These are phyloP conservation scores for Himalopsyche phryganea DNA, from an alignment of 1,140 invertebrate species.

Conservation along the genomic window DNA sequence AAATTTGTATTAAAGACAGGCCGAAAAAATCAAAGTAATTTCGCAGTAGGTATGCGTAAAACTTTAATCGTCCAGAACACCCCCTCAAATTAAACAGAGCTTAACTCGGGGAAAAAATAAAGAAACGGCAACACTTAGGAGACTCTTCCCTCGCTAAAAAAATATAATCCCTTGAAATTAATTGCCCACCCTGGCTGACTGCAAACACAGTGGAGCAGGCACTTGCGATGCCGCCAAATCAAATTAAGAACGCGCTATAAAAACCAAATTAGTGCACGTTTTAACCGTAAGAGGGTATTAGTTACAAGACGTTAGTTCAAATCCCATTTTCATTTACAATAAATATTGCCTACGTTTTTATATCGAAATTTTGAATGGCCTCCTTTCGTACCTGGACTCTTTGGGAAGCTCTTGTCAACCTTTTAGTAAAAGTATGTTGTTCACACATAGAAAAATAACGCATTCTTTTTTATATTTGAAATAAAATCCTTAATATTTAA, in stretches of 20 bases:
- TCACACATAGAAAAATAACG: no score
- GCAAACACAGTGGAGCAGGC: conserved; percentile 31
- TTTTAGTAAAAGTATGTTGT: no score
- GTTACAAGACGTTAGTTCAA: conserved; percentile 57
- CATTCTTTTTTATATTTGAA: no score
- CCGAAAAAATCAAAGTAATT: conserved; percentile 56
- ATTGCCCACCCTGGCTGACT: conserved; percentile 44
- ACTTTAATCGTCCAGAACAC: conserved; percentile 57
- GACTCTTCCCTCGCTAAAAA: conserved; percentile 42
- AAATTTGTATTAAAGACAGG: conserved; percentile 25
- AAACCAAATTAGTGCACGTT: conserved; percentile 57
- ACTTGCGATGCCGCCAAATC: conserved; percentile 53
- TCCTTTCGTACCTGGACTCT: conserved; percentile 13
- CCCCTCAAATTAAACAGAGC: conserved; percentile 57
- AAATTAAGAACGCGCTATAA: conserved; percentile 56
- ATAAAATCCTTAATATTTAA: no score
- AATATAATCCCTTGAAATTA: conserved; percentile 56
- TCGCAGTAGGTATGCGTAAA: conserved; percentile 57
- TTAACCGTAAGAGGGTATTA: conserved; percentile 54
- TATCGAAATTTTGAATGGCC: conserved; percentile 21
- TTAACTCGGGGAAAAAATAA: conserved; percentile 42
- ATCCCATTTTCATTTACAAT: conserved; percentile 57
- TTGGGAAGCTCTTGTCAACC: conserved; percentile 13
- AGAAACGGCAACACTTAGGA: conserved; percentile 25
- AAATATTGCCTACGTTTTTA: conserved; percentile 46